A percentile compares a stretch with the other conserved stretches of the same genome.
Evolutionary conservation across 2,797 vertebrate genomes (phyloP).

Genomic region (Nannoperca australis): DNA sequence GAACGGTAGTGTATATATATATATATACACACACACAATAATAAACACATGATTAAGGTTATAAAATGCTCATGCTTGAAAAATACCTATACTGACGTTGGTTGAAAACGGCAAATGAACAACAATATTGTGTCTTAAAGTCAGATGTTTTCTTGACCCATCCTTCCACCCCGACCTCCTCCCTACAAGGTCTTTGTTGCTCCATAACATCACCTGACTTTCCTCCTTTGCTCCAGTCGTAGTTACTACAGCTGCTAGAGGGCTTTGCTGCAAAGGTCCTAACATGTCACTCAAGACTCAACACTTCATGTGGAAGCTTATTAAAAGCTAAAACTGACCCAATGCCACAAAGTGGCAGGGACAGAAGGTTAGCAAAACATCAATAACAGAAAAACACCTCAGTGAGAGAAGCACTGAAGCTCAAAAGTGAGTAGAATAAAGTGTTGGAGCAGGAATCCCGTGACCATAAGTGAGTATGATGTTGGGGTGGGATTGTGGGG

Average conservation of each 20-base stretch:
- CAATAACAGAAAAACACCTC: conserved; percentile 24
- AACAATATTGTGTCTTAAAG: no score
- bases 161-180: no score
- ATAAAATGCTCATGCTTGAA: neutral
- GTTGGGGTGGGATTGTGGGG: no score
- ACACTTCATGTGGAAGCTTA: conserved; percentile 7
- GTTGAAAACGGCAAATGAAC: no score
- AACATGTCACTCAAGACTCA: conserved; percentile 6
- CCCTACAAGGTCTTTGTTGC: no score
- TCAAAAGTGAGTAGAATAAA: neutral
- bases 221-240: no score
- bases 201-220: no score
- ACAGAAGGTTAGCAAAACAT: conserved; percentile 34
- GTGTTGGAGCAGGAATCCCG: neutral
- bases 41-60: no score
- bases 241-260: neutral
- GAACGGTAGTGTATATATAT: no score
- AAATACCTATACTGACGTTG: neutral
- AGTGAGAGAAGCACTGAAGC: conserved; percentile 15
- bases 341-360: neutral
- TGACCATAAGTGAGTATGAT: neutral
- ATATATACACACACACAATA: no score
- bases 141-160: no score
- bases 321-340: conserved; percentile 15
- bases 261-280: neutral